Conservation (phyloP, 2,113 vertebrate species). For the Seriola quinqueradiata region DNA sequence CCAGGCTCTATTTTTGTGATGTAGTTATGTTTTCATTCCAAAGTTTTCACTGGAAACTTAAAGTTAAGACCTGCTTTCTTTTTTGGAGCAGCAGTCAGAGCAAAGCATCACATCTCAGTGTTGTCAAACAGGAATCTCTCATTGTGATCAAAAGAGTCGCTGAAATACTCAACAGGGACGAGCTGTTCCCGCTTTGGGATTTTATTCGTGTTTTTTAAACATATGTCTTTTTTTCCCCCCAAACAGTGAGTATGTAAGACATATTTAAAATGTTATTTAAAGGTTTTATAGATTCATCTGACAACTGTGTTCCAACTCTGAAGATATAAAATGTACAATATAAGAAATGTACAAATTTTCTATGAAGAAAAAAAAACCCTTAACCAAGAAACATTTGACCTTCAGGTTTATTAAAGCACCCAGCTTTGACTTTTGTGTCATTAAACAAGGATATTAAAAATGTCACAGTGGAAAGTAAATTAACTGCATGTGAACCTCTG, state of each 20-base stretch:
- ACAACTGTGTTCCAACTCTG: not conserved
- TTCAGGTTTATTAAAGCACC: not conserved
- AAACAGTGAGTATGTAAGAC: not conserved
- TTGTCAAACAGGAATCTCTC: conserved; percentile 10
- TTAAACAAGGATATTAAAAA: not conserved
- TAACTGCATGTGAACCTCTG: not conserved
- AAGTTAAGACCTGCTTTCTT: conserved; percentile 32
- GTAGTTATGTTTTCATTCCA: conserved; percentile 37
- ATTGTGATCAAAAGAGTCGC: not conserved
- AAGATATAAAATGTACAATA: not conserved
- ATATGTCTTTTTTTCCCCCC: not conserved
- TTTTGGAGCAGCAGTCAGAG: conserved; percentile 20
- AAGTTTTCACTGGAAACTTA: conserved; percentile 50
- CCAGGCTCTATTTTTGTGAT: conserved; percentile 38
- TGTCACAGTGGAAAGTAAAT: not conserved
- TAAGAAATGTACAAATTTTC: no score
- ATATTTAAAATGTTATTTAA: not conserved
- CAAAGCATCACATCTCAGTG: not conserved
- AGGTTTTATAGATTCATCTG: not conserved
- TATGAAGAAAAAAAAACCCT: no score
- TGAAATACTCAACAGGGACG: not conserved
- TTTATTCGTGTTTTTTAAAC: not conserved
- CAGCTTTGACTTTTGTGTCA: not conserved
- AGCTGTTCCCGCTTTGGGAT: not conserved
- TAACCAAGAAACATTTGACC: not conserved